Conservation (phyloP, 2,888 invertebrate genomes). For the Dryomyza anilis region DNA sequence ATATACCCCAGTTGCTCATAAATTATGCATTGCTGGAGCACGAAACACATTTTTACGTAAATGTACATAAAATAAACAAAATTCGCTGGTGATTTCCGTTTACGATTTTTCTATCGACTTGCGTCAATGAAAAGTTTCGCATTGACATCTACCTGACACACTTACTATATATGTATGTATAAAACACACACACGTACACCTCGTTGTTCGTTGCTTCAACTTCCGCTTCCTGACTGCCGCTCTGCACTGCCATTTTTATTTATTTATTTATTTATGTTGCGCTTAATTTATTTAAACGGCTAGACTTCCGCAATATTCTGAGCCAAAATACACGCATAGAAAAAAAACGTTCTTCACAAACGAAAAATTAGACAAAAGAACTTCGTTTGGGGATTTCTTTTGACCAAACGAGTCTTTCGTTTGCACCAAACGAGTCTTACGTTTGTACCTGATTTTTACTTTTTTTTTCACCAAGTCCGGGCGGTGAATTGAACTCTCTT, state of each 20-base stretch:
- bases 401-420: too few species aligned
- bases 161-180: too few species aligned
- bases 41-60: background rate
- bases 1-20: constrained; percentile 32
- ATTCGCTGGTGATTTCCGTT: background rate
- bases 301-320: constrained; percentile 29
- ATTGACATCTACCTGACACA: constrained; percentile 14
- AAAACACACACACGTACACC: constrained; percentile 12
- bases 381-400: too few species aligned
- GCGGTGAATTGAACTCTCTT: too few species aligned
- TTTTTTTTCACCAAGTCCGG: too few species aligned
- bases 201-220: background rate
- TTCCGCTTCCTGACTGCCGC: background rate
- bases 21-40: constrained; percentile 25
- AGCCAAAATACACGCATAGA: background rate
- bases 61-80: background rate
- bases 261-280: constrained; percentile 24
- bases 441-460: too few species aligned
- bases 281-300: constrained; percentile 36
- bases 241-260: background rate
- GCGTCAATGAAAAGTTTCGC: background rate
- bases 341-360: constrained; percentile 12
- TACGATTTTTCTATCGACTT: background rate
- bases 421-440: too few species aligned
- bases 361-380: too few species aligned